A percentile compares a stretch with the other conserved stretches of the same genome.
These are phyloP conservation scores for Stegana nigrithorax DNA, from an alignment of 2,888 invertebrate genomes.

Conservation along the genomic window DNA sequence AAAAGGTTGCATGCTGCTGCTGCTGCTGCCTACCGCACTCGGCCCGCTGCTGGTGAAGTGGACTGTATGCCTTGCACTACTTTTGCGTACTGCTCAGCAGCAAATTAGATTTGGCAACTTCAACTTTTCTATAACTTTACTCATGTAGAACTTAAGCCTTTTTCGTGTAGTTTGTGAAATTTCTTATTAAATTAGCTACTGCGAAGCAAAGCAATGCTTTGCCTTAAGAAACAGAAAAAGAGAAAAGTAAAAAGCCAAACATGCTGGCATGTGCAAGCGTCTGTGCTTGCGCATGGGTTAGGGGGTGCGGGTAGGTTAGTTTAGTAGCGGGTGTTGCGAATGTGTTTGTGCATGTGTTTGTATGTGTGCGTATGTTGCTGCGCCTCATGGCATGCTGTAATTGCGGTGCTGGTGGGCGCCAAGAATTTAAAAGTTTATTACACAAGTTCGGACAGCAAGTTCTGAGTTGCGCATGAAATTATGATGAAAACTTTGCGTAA, in stretches of 20 bases:
- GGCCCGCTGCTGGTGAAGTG: too few relatives aligned
- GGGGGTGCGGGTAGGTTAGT: too few relatives aligned
- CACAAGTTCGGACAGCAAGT: constrained; percentile 41
- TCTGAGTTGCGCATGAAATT: constrained; percentile 31
- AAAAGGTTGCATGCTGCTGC: too few relatives aligned
- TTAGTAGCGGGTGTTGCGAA: too few relatives aligned
- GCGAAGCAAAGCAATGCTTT: constrained; percentile 5
- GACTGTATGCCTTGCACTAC: too few relatives aligned
- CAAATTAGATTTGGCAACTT: constrained; percentile 53
- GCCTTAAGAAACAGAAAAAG: constrained; percentile 36
- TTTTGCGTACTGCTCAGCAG: constrained; percentile 22
- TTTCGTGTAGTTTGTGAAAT: constrained; percentile 46
- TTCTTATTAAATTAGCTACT: constrained; percentile 57
- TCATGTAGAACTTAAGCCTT: constrained; percentile 56
- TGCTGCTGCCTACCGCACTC: too few relatives aligned
- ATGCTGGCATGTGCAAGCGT: not conserved
- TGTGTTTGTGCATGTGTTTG: too few relatives aligned
- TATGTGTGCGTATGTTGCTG: constrained; percentile 5
- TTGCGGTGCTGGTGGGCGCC: constrained; percentile 3
- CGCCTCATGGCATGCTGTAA: too few relatives aligned
- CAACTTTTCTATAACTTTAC: constrained; percentile 55
- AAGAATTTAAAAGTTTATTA: constrained; percentile 42
- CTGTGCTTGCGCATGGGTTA: too few relatives aligned
- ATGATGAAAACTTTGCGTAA: constrained; percentile 39
- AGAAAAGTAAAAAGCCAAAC: not conserved